Evolutionary conservation across 2,113 vertebrate species (phyloP).

Genomic region (Zosterops japonicus): DNA sequence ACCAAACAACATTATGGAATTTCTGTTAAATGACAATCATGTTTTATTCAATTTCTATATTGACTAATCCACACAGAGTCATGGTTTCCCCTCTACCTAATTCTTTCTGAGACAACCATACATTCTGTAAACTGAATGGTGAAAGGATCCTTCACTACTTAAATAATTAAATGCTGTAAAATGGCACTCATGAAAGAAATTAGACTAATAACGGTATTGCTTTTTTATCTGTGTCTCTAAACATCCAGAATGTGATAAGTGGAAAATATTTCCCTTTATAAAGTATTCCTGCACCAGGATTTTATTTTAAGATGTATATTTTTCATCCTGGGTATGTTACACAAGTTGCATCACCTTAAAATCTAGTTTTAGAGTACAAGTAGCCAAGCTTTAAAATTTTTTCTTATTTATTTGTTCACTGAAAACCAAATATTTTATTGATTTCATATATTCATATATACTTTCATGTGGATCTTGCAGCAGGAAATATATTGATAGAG

Average conservation of each 20-base stretch:
- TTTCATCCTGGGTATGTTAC: background rate
- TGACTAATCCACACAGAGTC: accelerated
- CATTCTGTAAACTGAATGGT: background rate
- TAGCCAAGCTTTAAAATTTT: background rate
- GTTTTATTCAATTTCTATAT: background rate
- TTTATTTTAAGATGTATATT: background rate
- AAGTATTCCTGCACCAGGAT: accelerated
- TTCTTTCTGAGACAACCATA: background rate
- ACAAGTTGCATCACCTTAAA: background rate
- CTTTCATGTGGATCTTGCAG: background rate
- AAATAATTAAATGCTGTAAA: background rate
- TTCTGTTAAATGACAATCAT: background rate
- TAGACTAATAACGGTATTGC: background rate
- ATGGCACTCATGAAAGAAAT: background rate
- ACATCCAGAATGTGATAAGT: background rate
- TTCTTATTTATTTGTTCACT: background rate
- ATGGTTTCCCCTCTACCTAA: background rate
- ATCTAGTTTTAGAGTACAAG: background rate
- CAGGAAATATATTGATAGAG: background rate
- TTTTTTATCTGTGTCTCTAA: background rate
- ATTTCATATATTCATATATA: background rate
- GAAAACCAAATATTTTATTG: background rate
- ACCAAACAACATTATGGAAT: background rate
- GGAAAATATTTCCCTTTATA: background rate
- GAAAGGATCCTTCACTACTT: background rate